Evolutionary conservation across 2,888 invertebrate species (phyloP).

Genomic region (Andricus quercusramuli): DNA sequence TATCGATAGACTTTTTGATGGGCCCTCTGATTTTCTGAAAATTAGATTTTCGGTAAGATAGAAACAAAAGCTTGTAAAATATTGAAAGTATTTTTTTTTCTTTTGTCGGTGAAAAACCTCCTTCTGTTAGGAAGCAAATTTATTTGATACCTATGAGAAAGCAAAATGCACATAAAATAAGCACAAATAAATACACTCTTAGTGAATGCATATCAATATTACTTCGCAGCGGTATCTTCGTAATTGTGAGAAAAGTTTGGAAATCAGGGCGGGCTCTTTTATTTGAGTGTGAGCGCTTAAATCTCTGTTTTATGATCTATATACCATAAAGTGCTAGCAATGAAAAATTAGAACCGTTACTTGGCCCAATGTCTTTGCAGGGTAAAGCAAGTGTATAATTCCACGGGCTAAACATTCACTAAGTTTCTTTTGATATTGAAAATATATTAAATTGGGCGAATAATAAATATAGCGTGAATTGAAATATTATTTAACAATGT

Average conservation of each 20-base stretch:
- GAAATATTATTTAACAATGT: no score
- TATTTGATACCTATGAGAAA: no score
- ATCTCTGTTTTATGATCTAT: constrained; percentile 14
- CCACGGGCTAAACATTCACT: constrained; percentile 6
- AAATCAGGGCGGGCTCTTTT: constrained; percentile 20
- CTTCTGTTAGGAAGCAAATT: no score
- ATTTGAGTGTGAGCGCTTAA: constrained; percentile 23
- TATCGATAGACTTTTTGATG: no score
- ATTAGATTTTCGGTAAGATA: no score
- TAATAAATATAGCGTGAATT: no score
- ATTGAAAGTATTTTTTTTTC: no score
- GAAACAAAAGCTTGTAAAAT: no score
- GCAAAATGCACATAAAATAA: no score
- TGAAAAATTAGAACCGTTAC: constrained; percentile 56
- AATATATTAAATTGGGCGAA: neutral
- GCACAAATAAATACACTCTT: no score
- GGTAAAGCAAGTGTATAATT: constrained; percentile 38
- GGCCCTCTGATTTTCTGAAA: no score
- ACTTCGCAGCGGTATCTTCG: neutral
- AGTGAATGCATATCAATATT: neutral
- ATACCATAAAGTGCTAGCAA: constrained; percentile 44
- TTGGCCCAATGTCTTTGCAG: constrained; percentile 53
- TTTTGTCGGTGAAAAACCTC: no score
- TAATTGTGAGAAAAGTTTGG: constrained; percentile 20
- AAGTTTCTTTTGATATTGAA: constrained; percentile 16